Conservation (phyloP, 2,113 vertebrate species). For the Phasianus colchicus region DNA sequence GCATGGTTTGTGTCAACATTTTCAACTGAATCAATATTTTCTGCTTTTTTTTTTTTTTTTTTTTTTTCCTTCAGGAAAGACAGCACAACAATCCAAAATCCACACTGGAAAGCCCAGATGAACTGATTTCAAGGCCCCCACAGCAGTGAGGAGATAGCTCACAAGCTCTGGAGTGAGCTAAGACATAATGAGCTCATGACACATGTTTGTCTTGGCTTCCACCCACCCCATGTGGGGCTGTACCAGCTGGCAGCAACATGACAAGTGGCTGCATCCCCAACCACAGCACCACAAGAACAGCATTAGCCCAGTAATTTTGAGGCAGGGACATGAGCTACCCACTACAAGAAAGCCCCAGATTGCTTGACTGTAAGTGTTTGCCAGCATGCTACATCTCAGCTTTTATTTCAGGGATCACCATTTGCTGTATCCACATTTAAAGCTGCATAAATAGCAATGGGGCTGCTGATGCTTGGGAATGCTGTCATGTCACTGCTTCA, state of each 20-base stretch:
- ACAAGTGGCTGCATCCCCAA: not conserved
- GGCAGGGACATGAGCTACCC: not conserved
- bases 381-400: not conserved
- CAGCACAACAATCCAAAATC: not conserved
- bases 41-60: not conserved
- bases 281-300: not conserved
- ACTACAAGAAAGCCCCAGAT: not conserved
- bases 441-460: not conserved
- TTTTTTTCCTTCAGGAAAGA: not conserved
- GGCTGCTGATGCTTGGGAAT: not conserved
- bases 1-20: not conserved
- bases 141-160: not conserved
- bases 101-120: not conserved
- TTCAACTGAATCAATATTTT: not conserved
- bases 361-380: not conserved
- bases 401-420: not conserved
- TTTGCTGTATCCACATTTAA: not conserved
- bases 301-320: not conserved
- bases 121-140: not conserved
- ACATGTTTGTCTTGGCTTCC: conserved; percentile 19
- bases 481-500: not conserved
- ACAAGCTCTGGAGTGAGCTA: not conserved
- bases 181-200: not conserved
- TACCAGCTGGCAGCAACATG: not conserved
- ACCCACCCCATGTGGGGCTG: not conserved